These are phyloP conservation scores for Nomada fucata DNA, from an alignment of 2,888 invertebrate species.

Conservation along the genomic window DNA sequence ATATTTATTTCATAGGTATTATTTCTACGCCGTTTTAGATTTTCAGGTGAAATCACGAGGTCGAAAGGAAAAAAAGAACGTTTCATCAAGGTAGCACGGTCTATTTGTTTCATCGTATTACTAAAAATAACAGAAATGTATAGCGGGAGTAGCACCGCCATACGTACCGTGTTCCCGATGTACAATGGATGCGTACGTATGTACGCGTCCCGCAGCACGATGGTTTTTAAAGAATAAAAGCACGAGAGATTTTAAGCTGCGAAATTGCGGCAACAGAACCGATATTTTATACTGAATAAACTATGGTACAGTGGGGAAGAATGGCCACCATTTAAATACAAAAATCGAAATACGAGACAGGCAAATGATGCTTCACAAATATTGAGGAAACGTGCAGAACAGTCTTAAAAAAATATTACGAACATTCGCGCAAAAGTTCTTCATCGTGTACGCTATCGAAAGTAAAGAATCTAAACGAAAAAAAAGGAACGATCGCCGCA, in stretches of 20 bases:
- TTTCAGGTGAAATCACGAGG: not conserved
- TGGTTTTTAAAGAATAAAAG: slow-evolving; percentile 34
- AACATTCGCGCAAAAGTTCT: not conserved
- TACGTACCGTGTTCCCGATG: no score
- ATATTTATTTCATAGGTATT: no score
- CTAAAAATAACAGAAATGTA: slow-evolving; percentile 20
- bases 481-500: not conserved
- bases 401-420: no score
- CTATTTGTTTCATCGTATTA: not conserved
- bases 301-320: no score
- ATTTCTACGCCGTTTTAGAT: no score
- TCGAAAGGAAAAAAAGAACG: not conserved
- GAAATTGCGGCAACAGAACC: not conserved
- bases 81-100: not conserved
- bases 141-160: not conserved
- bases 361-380: no score
- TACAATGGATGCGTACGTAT: no score
- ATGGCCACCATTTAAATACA: no score
- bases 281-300: not conserved
- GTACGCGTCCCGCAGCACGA: no score
- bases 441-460: not conserved
- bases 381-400: no score
- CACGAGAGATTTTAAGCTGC: slow-evolving; percentile 7
- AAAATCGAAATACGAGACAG: no score
- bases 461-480: not conserved